phyloP scores from a whole-genome alignment of 2,113 vertebrate species.

The Nibea albiflora region DNA sequence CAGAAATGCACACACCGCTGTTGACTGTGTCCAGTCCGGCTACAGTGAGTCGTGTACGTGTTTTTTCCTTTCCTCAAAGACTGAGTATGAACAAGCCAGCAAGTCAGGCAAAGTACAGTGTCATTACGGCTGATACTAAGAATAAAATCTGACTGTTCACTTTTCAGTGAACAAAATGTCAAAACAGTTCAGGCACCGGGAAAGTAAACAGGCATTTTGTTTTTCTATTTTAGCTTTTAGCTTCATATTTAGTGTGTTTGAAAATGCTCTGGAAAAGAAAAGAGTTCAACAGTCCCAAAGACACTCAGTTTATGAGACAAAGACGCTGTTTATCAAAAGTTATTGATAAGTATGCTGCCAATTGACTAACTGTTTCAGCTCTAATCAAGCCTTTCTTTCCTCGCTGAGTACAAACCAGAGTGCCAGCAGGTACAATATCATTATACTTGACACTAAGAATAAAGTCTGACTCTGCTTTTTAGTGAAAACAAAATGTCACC shows the following conservation, averaged over 20 bases:
- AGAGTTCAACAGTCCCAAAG: no score
- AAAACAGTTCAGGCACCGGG: background rate
- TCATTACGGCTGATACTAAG: background rate
- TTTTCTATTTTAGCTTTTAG: background rate
- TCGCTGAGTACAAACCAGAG: background rate
- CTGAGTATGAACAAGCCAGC: background rate
- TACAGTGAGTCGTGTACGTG: background rate
- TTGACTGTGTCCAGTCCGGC: constrained; percentile 1
- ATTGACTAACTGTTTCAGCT: no score
- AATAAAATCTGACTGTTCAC: constrained; percentile 13
- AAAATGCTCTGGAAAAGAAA: background rate
- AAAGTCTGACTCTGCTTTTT: background rate
- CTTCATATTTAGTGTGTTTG: background rate
- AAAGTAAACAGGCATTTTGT: background rate
- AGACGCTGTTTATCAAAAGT: no score
- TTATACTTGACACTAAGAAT: constrained; percentile 1
- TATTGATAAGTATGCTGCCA: no score
- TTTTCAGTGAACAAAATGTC: constrained; percentile 12
- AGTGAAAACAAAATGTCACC: constrained; percentile 21
- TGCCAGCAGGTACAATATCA: background rate
- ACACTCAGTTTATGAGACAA: no score
- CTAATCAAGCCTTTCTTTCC: background rate
- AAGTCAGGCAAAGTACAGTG: background rate
- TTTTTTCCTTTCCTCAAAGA: background rate
- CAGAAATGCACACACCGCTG: constrained; percentile 18